These are phyloP conservation scores for Channa striata DNA, from an alignment of 2,797 vertebrate genomes.

Conservation along the genomic window DNA sequence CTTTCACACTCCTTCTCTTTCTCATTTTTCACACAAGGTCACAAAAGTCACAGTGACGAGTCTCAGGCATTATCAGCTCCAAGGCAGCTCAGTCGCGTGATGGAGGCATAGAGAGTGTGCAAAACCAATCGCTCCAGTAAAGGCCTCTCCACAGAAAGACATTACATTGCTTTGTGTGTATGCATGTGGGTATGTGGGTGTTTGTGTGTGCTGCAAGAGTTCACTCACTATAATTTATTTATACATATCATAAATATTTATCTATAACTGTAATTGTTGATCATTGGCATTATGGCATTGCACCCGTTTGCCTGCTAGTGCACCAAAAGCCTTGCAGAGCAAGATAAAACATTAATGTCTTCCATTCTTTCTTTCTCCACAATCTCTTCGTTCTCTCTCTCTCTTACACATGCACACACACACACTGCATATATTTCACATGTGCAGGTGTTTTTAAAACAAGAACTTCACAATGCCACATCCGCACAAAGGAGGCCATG, in stretches of 20 bases:
- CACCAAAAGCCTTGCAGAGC: conserved; percentile 24
- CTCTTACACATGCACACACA: conserved; percentile 4
- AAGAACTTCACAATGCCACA: conserved; percentile 50
- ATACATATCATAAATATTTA: conserved; percentile 64
- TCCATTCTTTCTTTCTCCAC: too few species aligned
- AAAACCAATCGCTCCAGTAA: conserved; percentile 20
- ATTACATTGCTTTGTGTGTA: not conserved
- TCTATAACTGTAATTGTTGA: conserved; percentile 20
- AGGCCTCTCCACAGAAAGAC: conserved; percentile 15
- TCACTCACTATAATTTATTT: conserved; percentile 52
- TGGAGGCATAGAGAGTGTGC: conserved; percentile 10
- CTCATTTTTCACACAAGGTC: conserved; percentile 22
- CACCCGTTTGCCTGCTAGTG: not conserved
- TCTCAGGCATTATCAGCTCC: conserved; percentile 19
- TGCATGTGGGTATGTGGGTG: conserved; percentile 1
- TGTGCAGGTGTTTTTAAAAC: conserved; percentile 32
- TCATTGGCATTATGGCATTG: conserved; percentile 39
- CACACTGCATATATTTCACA: conserved; percentile 16
- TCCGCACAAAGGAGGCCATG: conserved; percentile 63
- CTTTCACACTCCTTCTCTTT: conserved; percentile 7
- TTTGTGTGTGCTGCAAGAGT: conserved; percentile 8
- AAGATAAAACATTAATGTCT: too few species aligned
- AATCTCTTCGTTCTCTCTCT: too few species aligned
- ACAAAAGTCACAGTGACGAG: conserved; percentile 13
- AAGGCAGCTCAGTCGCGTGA: conserved; percentile 27